Evolutionary conservation across 2,113 vertebrate genomes (phyloP), one percentile per base, ranked within the genome.

Genomic region (Neodontobutis hainanensis): DNA sequence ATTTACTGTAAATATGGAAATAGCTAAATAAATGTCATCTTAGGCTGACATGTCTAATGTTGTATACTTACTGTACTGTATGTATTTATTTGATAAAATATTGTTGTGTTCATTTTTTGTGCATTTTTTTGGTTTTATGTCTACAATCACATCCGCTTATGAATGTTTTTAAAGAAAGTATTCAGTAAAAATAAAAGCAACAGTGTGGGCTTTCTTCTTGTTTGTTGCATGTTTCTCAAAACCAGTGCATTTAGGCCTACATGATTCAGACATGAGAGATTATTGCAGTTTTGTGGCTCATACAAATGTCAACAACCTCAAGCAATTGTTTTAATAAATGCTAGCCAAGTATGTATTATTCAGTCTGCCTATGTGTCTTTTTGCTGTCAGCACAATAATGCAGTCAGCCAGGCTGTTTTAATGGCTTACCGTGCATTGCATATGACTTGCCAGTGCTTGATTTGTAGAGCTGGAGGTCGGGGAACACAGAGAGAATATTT

Each of bases 1-100:
- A 78, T 73, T 61, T 65, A 62, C 44, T 91, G 85, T 87, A 82
- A 75, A 89, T 85, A 84, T 47, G 59, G 47, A 32, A 61, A 61
- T 62, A 66, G 75, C 58, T 80, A 47, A 58, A 59, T 38, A 75
- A 62, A 70, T n/a, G 70, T 81, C 79, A 75, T 44, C 15, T 56
- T 55, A 63, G 66, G 67, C 63, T 71, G 38, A 46, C 60, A 59
- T 64, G 65, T 77, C 43, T 36, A 51, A 75, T 50, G 56, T 70
- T 83, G 61, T 78, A 65, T 49, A 38, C 19, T 44, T 60, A 65
- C 70, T 68, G 27, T 50, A 50, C 12, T 50, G 16, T 19, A 19
- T 58, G 36, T 63, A 61, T 72, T 78, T 65, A 75, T 65, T 85
- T 71, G 19, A 47, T 44, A 61, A 61, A 76, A 11, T 58, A 42